Percentiles rank a stretch among this genome's conserved stretches.
These are phyloP conservation scores for Melanocharis versteri DNA, from an alignment of 2,113 vertebrate genomes.

Conservation along the genomic window DNA sequence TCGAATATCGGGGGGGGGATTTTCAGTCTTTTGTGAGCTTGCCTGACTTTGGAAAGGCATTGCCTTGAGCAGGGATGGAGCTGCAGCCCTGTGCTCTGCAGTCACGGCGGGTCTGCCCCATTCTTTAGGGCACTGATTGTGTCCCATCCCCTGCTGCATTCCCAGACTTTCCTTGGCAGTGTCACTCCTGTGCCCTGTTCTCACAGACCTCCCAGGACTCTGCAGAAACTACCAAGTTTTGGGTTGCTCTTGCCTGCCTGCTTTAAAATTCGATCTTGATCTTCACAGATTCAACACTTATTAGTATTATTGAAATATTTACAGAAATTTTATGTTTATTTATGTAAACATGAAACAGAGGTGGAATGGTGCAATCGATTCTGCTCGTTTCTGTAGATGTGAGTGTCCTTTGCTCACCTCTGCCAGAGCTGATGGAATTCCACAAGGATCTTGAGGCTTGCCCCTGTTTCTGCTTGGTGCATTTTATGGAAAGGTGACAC, in stretches of 20 bases:
- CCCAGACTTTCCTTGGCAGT: not conserved
- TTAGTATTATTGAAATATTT: not conserved
- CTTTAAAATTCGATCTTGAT: not conserved
- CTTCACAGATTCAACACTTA: not conserved
- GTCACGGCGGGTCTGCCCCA: fast-evolving
- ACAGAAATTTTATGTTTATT: not conserved
- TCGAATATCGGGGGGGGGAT: fast-evolving
- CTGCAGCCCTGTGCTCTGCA: not conserved
- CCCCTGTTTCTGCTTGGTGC: not conserved
- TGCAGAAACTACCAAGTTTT: not conserved
- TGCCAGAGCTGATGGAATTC: not conserved
- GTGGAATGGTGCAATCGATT: not conserved
- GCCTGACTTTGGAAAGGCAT: not conserved
- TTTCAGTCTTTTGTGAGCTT: not conserved
- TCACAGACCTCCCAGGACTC: no score
- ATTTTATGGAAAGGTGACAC: not conserved
- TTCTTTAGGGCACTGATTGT: fast-evolving
- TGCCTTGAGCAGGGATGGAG: not conserved
- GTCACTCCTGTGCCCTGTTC: fast-evolving
- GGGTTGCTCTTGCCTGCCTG: not conserved
- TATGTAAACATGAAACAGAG: not conserved
- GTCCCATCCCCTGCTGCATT: not conserved
- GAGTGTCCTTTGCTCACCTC: not conserved
- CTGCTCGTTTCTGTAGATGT: not conserved
- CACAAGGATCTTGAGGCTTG: not conserved